Evolutionary conservation across 2,113 vertebrate species (phyloP).

Genomic region (Peromyscus maniculatus): DNA sequence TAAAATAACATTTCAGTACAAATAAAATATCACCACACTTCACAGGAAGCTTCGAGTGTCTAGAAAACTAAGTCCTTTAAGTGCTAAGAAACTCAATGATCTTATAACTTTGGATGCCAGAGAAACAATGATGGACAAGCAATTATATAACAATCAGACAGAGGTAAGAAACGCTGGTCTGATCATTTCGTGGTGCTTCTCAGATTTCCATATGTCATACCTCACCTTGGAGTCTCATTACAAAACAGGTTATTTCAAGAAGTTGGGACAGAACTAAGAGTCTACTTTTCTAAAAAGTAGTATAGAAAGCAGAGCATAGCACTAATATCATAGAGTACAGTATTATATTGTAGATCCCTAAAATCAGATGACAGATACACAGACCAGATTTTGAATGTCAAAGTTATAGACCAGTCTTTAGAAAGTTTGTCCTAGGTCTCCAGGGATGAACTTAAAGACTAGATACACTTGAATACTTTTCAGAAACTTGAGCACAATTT

Average conservation of each 20-base stretch:
- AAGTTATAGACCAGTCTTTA: background rate
- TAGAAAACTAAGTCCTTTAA: background rate
- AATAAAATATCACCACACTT: too few relatives aligned
- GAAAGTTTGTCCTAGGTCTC: background rate
- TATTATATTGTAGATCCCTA: background rate
- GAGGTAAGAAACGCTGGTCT: background rate
- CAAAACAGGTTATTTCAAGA: background rate
- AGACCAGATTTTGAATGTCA: background rate
- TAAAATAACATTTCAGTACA: too few relatives aligned
- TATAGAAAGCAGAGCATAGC: background rate
- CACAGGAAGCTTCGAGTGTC: background rate
- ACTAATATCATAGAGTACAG: background rate
- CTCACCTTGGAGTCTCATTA: background rate
- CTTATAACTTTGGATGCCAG: background rate
- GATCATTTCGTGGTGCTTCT: background rate
- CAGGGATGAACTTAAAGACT: background rate
- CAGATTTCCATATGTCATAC: background rate
- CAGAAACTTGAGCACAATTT: background rate
- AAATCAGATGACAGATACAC: background rate
- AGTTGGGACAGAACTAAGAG: background rate
- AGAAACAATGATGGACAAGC: background rate
- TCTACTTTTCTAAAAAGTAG: background rate
- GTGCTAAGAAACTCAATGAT: slow-evolving; percentile 1
- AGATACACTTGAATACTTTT: background rate
- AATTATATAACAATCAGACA: background rate